These are phyloP conservation scores for Acridotheres tristis DNA, from an alignment of 2,797 vertebrate genomes.

Conservation along the genomic window DNA sequence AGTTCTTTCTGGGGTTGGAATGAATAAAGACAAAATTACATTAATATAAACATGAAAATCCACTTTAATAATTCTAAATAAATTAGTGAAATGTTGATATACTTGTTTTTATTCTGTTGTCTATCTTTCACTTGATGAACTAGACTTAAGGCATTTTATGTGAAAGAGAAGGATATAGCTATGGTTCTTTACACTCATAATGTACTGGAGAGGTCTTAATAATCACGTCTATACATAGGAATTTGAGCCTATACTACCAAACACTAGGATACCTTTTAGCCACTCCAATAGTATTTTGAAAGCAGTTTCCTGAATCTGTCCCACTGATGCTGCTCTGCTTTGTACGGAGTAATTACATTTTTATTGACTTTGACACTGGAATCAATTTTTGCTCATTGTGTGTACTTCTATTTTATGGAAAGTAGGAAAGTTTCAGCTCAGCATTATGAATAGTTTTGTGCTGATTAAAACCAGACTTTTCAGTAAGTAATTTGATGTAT, in stretches of 20 bases:
- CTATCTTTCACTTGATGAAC: not conserved
- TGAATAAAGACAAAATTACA: not conserved
- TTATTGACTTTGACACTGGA: not conserved
- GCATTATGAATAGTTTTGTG: not conserved
- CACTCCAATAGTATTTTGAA: not conserved
- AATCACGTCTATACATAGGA: not conserved
- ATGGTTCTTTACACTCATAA: not conserved
- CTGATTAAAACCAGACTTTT: not conserved
- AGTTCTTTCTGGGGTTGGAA: not conserved
- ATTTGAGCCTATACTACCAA: not conserved
- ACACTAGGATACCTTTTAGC: not conserved
- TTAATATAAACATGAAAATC: not conserved
- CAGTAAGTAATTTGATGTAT: not conserved
- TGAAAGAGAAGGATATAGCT: not conserved
- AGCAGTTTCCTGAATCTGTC: not conserved
- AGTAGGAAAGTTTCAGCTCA: not conserved
- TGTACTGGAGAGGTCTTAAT: not conserved
- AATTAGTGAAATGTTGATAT: not conserved
- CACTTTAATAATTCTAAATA: not conserved
- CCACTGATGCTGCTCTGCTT: not conserved
- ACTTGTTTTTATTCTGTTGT: not conserved
- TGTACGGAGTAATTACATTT: not conserved
- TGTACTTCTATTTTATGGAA: not conserved
- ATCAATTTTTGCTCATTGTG: not conserved
- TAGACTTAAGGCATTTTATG: not conserved